Evolutionary conservation across 2,888 invertebrate genomes (phyloP), one percentile per base, ranked within the genome.

Genomic region (Augiades crinisus): DNA sequence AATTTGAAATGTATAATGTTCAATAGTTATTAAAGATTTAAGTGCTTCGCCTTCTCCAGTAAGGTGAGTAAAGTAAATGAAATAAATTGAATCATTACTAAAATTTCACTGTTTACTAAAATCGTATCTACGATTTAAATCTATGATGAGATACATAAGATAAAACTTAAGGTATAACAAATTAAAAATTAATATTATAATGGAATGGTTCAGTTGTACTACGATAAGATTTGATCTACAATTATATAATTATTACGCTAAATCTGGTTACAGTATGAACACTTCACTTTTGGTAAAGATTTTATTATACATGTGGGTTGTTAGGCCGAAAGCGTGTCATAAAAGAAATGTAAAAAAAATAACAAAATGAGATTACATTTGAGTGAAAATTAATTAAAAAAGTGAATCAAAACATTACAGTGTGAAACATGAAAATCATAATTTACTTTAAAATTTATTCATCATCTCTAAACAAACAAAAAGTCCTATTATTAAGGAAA

Each of bases 321-420:
- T 57, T 59, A 63, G 61, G 61, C 59, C 60, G 22, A 40, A 33
- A 40, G 17, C 33, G 21, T 31, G 14, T 4, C 19, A 13, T 8
- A 4, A 50, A 56, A 56, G 54, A 60, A 47, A 33, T 51, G 44
- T 56, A 44, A 56, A 41, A 61, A 64, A 58, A 62, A 63, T 53
- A 58, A 55, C 56, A 75, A 72, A 70, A 78, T 81, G 83, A 85
- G 81, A 83, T 82, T 83, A 81, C 77, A 73, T 61, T 65, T 66
- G 69, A 75, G 70, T 75, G 66, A 71, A 65, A 60, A 61, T 59
- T 59, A 61, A 41, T 61, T 59, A 58, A 57, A 54, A 53, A 53
- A 55, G 47, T 49, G 30, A 31, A 53, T 56, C 41, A 52, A 46
- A 54, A 19, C n/a, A 13, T 36, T 13, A 33, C 53, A 43, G 51